Percentiles rank a stretch among this genome's conserved stretches.
Evolutionary conservation across 2,113 vertebrate genomes (phyloP).

Genomic region (Bambusicola thoracicus): DNA sequence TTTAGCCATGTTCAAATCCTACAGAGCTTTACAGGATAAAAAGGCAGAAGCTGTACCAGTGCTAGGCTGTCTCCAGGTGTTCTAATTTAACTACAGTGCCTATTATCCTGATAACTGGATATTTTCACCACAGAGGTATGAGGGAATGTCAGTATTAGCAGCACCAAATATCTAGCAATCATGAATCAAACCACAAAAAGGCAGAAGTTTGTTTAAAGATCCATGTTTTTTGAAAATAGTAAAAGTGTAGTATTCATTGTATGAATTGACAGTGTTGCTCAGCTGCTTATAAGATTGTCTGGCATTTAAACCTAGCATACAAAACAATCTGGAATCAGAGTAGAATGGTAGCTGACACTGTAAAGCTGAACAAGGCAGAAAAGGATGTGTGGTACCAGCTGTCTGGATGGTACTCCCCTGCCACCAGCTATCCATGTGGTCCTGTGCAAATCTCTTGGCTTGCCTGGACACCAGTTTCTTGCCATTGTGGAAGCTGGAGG

Average conservation of each 20-base stretch:
- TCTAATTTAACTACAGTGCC: background rate
- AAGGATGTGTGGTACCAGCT: background rate
- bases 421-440: fast-evolving
- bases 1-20: background rate
- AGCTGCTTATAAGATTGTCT: background rate
- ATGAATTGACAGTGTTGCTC: background rate
- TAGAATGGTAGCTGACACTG: background rate
- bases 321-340: background rate
- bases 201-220: background rate
- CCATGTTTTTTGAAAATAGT: background rate
- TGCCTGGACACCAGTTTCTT: background rate
- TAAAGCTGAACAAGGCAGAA: background rate
- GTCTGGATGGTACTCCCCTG: background rate
- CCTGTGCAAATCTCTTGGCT: background rate
- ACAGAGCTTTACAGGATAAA: background rate
- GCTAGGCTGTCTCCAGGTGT: background rate
- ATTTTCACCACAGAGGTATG: background rate
- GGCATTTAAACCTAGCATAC: background rate
- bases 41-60: background rate
- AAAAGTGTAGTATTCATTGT: background rate
- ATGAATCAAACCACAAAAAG: background rate
- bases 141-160: background rate
- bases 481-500: background rate
- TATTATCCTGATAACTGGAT: background rate
- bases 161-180: background rate